Evolutionary conservation across 2,797 vertebrate species (phyloP).

Genomic region (Phalanger gymnotis): DNA sequence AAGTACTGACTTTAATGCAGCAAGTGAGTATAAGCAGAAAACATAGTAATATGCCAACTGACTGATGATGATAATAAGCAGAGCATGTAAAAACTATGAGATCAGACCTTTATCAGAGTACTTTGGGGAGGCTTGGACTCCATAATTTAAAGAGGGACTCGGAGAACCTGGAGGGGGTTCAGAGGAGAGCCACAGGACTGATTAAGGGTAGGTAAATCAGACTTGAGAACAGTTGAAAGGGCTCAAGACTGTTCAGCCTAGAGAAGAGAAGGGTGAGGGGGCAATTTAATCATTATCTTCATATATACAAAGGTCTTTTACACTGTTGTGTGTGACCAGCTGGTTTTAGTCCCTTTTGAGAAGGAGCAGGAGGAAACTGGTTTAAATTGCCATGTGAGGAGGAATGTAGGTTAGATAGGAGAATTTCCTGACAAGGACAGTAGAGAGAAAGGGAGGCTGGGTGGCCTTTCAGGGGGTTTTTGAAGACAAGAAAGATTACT

Average conservation of each 20-base stretch:
- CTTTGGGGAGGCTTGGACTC: background rate
- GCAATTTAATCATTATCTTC: conserved; percentile 33
- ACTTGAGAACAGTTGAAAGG: conserved; percentile 1
- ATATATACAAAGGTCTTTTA: conserved; percentile 17
- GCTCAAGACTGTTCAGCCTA: background rate
- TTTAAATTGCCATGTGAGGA: background rate
- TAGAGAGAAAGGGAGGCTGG: background rate
- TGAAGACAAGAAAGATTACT: background rate
- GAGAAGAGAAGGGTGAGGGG: background rate
- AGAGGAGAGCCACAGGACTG: background rate
- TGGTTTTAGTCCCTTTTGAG: background rate
- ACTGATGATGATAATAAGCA: background rate
- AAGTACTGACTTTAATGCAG: conserved; percentile 27
- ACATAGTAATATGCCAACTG: background rate
- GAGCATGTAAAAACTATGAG: background rate
- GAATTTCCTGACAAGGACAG: conserved; percentile 29
- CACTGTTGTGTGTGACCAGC: background rate
- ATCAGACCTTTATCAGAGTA: background rate
- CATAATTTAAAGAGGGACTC: background rate
- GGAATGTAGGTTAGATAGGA: conserved; percentile 38
- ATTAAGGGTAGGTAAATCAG: background rate
- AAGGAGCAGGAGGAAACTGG: conserved; percentile 33
- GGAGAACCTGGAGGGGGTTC: background rate
- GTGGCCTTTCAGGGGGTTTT: conserved; percentile 2
- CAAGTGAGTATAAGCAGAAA: background rate